Evolutionary conservation across 2,113 vertebrate genomes (phyloP), one percentile per base, ranked within the genome.

Genomic region (Semnornis frantzii): DNA sequence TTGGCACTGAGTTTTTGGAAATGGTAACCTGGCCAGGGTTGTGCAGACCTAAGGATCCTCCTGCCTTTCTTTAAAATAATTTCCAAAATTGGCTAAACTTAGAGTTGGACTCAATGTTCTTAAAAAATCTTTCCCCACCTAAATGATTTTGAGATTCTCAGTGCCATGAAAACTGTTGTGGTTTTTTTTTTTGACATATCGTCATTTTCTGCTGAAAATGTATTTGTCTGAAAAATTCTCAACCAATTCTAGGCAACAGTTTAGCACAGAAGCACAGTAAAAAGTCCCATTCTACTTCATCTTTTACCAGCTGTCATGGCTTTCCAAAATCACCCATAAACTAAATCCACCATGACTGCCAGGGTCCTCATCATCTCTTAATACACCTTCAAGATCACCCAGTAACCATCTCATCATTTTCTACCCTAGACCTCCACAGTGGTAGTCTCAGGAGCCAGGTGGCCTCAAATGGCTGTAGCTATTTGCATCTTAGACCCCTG

Each of bases 221-320:
- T 1, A 10, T 78, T 71, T 37, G 13, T 17, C 48, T 50, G n/a
- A 77, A 88, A 88, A 82, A 46, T 57, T 55, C 14, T 16, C 27
- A 77, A 21, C 14, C 15, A 37, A 8, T 42, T 74, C 19, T 17
- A 64, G 12, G 12, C 33, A 79, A 28, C 2, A 62, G 8, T 3
- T 58, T 2, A 58, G n/a, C 57, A 25, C 14, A 54, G n/a, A 93
- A 46, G 16, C 2, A 10, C 0, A 1, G 5, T 5, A 30, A 65
- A 55, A 85, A 34, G 11, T 44, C 17, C 24, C n/a, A 12, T 12
- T 59, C 6, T 44, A 15, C 11, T 58, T 77, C 21, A 21, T 27
- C 33, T 59, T 87, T 44, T 48, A 62, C 30, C 17, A 44, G 4
- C 2, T 58, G 13, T 54, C 37, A 44, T 18, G 11, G 7, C 19